Base-by-base conservation (phyloP, 2,888 invertebrate species). In the Coenonympha arcania region DNA sequence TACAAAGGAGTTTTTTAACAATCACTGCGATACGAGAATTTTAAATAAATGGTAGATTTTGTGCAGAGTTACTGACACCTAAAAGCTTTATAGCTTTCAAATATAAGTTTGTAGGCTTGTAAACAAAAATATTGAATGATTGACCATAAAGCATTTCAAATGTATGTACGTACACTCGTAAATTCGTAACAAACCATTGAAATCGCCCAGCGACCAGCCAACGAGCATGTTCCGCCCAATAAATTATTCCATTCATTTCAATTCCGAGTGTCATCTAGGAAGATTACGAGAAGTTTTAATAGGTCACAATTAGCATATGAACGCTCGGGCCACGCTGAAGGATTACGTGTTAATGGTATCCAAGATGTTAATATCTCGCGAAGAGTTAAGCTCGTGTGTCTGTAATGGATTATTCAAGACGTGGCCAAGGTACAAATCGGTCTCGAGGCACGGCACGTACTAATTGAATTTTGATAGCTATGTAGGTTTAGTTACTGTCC, bases 231-330 rank as follows among this genome's bases (percentile, higher is more conserved):
- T 47, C 43, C 20, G 22, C 34, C 30, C 20, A 44, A 54, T 44
- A 50, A 67, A 69, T 71, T 64, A 64, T 59, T 68, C 68, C 61
- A 66, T 67, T 72, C 68, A 67, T 66, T 69, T 63, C 62, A 66
- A 73, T 73, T 74, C 66, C 69, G 55, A 62, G 61, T 65, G 68
- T 65, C 67, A 64, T 65, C 64, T 62, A 62, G 64, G 59, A 66
- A 72, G 73, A 73, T 76, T 59, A 70, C 68, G 70, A 65, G 73
- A 68, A 68, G 65, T 67, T 71, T 73, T 77, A 77, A 76, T 78
- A 74, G 79, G 75, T 73, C 73, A 71, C 65, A 72, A 82, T 82
- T 81, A 75, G 72, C 80, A 80, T 82, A 77, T 68, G 75, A 79
- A 78, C 72, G 71, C 66, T 62, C 61, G 73, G 78, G 79, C 77